Conservation (phyloP, 2,113 vertebrate species). For the Cariama cristata region DNA sequence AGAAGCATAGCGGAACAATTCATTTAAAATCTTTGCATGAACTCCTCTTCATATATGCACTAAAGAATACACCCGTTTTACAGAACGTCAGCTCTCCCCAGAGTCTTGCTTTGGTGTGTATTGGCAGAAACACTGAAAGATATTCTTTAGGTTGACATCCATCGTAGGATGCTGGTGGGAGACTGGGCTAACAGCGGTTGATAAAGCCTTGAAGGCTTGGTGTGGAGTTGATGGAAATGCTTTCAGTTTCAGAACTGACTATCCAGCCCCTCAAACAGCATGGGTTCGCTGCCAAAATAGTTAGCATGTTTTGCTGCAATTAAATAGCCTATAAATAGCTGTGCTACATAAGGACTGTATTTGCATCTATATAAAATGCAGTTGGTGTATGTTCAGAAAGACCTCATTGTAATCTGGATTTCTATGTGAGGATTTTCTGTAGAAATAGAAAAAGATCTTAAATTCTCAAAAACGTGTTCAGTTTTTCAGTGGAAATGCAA, state of each 20-base stretch:
- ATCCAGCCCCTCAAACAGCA: not conserved
- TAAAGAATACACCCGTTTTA: not conserved
- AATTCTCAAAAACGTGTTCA: not conserved
- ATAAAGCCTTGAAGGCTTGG: not conserved
- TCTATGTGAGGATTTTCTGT: not conserved
- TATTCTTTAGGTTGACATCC: not conserved
- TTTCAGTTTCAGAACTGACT: not conserved
- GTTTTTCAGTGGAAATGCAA: not conserved
- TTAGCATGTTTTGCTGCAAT: not conserved
- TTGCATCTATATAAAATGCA: not conserved
- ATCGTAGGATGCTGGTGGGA: not conserved
- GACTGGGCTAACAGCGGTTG: fast-evolving
- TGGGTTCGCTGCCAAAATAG: not conserved
- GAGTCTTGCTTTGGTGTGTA: not conserved
- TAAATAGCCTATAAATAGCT: not conserved
- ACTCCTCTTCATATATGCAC: fast-evolving
- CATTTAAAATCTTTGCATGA: not conserved
- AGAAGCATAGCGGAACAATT: not conserved
- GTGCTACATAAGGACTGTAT: not conserved
- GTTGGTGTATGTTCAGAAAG: not conserved
- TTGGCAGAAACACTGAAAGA: not conserved
- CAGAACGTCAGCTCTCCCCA: not conserved
- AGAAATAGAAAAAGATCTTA: not conserved
- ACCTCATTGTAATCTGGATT: not conserved
- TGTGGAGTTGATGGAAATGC: not conserved